Evolutionary conservation across 2,888 invertebrate genomes (phyloP).

Genomic region (Hydriomena furcata): DNA sequence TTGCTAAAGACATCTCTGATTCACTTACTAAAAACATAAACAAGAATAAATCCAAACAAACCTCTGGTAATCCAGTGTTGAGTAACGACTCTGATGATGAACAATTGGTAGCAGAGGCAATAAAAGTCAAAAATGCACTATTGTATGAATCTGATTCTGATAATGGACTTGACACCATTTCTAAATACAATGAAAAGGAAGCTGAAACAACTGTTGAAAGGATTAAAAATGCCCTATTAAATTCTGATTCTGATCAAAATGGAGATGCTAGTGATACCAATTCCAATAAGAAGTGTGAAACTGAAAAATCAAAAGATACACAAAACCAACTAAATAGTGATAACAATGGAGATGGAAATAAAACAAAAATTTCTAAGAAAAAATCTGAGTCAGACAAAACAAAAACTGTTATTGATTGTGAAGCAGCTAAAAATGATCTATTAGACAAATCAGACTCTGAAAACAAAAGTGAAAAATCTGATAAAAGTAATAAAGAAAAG

Average conservation of each 20-base stretch:
- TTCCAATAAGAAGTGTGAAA: conserved; percentile 6
- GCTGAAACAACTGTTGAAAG: conserved; percentile 15
- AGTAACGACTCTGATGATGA: conserved; percentile 18
- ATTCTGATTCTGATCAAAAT: conserved; percentile 45
- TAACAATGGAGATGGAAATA: neutral
- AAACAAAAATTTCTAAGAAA: neutral
- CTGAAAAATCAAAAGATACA: conserved; percentile 1
- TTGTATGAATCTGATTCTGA: conserved; percentile 49
- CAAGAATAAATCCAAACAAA: conserved; percentile 17
- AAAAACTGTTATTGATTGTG: conserved; percentile 1
- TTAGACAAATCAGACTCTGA: conserved; percentile 39
- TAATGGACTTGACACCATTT: conserved; percentile 18
- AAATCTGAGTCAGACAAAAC: neutral
- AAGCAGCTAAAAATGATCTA: conserved; percentile 11
- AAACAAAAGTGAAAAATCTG: conserved; percentile 16
- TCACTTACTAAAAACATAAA: conserved; percentile 6
- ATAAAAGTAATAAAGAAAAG: neutral
- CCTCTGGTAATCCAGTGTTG: neutral
- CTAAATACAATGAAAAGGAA: conserved; percentile 8
- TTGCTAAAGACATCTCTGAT: conserved; percentile 21
- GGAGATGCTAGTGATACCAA: conserved; percentile 12
- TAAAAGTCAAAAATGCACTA: conserved; percentile 44
- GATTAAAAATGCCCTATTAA: conserved; percentile 41
- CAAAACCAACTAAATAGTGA: conserved; percentile 5
- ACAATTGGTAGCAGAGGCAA: conserved; percentile 26